phyloP scores from a whole-genome alignment of 2,797 vertebrate species.

The Smutsia gigantea region DNA sequence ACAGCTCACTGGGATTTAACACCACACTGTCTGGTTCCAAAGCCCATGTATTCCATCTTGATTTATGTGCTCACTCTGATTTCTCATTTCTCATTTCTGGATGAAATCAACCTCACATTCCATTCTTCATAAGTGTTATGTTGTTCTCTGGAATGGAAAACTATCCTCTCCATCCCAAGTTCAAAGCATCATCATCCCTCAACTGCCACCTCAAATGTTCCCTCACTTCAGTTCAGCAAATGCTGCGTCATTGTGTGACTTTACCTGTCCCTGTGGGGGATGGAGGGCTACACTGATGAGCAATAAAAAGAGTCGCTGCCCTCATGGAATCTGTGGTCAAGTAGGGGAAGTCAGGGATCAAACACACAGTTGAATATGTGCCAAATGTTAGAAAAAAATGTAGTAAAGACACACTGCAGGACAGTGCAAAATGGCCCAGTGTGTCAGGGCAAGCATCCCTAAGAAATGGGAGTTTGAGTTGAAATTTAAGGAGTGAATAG shows the following conservation, averaged over 20 bases:
- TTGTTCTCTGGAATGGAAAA: neutral
- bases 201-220: neutral
- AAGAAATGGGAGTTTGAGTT: neutral
- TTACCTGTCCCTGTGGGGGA: neutral
- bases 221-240: neutral
- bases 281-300: neutral
- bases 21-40: neutral
- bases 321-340: neutral
- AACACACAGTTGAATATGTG: neutral
- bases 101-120: neutral
- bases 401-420: neutral
- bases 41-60: neutral
- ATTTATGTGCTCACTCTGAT: neutral
- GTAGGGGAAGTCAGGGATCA: neutral
- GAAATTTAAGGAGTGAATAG: neutral
- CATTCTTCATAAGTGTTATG: neutral
- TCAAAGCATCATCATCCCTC: neutral
- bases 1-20: neutral
- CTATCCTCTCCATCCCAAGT: neutral
- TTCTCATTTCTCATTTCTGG: neutral
- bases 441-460: too few relatives aligned
- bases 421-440: accelerated
- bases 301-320: neutral
- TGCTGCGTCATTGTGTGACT: neutral
- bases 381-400: neutral